Conservation (phyloP, 2,113 vertebrate species). For the Barnardius zonarius region DNA sequence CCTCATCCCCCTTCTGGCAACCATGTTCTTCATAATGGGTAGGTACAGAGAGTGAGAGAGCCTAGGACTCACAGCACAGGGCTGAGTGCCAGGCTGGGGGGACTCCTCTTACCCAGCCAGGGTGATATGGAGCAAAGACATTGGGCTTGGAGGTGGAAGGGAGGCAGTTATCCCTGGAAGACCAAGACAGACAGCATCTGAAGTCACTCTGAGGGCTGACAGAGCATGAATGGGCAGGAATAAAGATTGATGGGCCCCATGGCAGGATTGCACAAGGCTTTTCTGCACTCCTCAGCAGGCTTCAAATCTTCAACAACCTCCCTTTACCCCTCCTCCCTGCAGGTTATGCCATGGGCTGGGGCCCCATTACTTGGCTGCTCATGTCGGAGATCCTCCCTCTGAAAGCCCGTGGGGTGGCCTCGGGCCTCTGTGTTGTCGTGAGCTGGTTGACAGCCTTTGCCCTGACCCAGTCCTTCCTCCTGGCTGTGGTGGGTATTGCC, state of each 20-base stretch:
- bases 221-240: background rate
- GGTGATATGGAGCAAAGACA: background rate
- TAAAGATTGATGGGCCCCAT: background rate
- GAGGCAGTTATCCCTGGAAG: background rate
- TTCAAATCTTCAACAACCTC: background rate
- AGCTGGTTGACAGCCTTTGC: conserved; percentile 94
- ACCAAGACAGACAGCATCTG: background rate
- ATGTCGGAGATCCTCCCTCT: conserved; percentile 95
- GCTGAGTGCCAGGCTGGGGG: background rate
- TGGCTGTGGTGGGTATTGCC: conserved; percentile 73
- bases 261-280: background rate
- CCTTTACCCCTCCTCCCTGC: background rate
- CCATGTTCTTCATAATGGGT: conserved; percentile 93
- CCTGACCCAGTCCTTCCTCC: conserved; percentile 84
- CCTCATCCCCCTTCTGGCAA: conserved; percentile 85
- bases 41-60: background rate
- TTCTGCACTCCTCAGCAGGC: background rate
- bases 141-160: background rate
- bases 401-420: conserved; percentile 84
- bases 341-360: conserved; percentile 98
- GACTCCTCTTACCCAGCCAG: rapidly evolving
- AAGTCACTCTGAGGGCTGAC: background rate
- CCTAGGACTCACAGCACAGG: background rate
- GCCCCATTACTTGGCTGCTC: conserved; percentile 95
- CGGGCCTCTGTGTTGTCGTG: conserved; percentile 86